Base-by-base conservation (phyloP, 2,113 vertebrate species). In the Carassius gibelio region DNA sequence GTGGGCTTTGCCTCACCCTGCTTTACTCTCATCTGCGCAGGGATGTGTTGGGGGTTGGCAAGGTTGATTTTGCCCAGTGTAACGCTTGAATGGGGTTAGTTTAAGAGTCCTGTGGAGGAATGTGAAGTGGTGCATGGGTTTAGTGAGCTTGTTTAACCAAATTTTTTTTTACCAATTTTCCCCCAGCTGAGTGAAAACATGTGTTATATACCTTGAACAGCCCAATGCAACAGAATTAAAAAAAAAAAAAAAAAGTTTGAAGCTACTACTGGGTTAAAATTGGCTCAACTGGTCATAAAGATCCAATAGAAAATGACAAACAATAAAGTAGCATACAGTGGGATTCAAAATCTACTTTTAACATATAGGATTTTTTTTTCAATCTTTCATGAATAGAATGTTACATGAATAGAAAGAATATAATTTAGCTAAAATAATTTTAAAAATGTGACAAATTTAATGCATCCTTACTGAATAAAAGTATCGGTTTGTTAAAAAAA, bases 41-140 rank as follows among this genome's bases (percentile, higher is more conserved):
- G 34, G 68, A 42, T 71, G 68, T 42, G 66, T 69, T 34, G 26
- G 52, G 52, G 76, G 19, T 78, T 78, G 4, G 76, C 34, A 38
- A 34, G 76, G 36, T 36, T 14, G 21, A 68, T 30, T 61, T 50
- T 81, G 64, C 21, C 45, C 59, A 76, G 57, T 77, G 19, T 55
- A 61, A 38, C 3, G 13, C 8, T 69, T 38, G 64, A 68, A 52
- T 61, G 45, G 19, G 36, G 62, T 38, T 34, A 30, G 17, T 66
- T 81, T 66, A 55, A n/a, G 30, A 64, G 36, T 61, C 57, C 59
- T 83, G 75, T 84, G 66, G 81, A 87, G 68, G 87, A 55, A 86
- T 85, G 75, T 81, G 75, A 85, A 75, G 87, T 64, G 62, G 81
- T 82, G 59, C 72, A 81, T 74, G 86, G 84, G 82, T 75, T 83